Evolutionary conservation across 2,797 vertebrate genomes (phyloP).

Genomic region (Cryptoprocta ferox): DNA sequence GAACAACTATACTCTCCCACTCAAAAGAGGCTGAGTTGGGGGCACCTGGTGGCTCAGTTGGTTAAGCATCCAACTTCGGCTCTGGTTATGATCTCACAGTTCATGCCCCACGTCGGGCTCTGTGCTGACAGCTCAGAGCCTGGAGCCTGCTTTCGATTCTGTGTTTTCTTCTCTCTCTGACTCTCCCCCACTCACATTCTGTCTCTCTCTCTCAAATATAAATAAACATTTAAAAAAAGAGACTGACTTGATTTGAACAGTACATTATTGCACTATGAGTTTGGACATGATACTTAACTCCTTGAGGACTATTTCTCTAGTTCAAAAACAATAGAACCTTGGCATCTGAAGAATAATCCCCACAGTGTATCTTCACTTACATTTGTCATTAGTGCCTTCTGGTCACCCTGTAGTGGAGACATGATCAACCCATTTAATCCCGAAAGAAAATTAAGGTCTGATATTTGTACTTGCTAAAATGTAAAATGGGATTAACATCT

Average conservation of each 20-base stretch:
- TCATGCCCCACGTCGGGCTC: fast-evolving
- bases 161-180: no score
- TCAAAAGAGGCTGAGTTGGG: neutral
- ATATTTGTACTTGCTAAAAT: neutral
- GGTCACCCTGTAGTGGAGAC: neutral
- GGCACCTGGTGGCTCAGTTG: no score
- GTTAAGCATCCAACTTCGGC: no score
- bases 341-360: neutral
- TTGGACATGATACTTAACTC: neutral
- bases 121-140: no score
- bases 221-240: neutral
- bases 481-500: neutral
- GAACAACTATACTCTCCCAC: neutral
- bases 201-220: no score
- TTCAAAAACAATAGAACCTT: neutral
- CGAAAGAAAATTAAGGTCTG: neutral
- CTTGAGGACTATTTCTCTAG: neutral
- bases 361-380: neutral
- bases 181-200: no score
- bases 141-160: no score
- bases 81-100: no score
- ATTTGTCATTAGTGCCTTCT: neutral
- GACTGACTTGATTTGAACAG: neutral
- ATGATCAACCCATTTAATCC: neutral
- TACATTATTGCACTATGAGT: neutral